Base-by-base conservation (phyloP, 1,140 invertebrate genomes). In the Seison nebaliae region DNA sequence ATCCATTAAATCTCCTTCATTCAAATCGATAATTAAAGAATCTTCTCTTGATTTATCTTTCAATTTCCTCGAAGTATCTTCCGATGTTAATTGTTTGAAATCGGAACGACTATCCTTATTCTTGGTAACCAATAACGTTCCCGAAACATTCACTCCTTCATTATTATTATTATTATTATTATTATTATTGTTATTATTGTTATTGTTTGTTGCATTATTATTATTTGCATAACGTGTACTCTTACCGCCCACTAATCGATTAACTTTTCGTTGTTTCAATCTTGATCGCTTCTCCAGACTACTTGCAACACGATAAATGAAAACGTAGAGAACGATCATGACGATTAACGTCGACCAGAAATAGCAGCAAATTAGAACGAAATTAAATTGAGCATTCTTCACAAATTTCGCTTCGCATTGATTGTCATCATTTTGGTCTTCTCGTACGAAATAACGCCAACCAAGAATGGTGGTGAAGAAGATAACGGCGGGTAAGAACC, bases 401-500 rank as follows among this genome's bases (percentile, higher is more conserved):
- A 91, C 65, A 56, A 91, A 93, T 57, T 88, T 83, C 4, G 88
- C 84, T 21, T 77, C 73, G 51, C 83, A 93, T 54, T 91, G 73
- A n/a, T 78, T 77, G 3, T 76, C 75, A 43, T 70, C 62, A 18
- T 91, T 60, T 48, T 86, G 77, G 38, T 81, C 62, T 48, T 74
- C 75, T 2, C 84, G 86, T 21, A 83, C 73, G 50, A 93, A 93
- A 53, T 84, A 78, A 53, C 93, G 84, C 84, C 91, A 98, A 19
- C 86, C 88, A 51, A 98, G 91, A 44, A 98, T 94, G 36, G 79
- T 83, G 36, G 83, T 83, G 55, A 96, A 96, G 57, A 98, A 98
- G 3, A 98, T 62, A 11, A 91, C 58, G 1, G 79, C 75, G 4
- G 91, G 88, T 39, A 96, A 75, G 21, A 94, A 3, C 91, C 91